Conservation (phyloP, 2,888 invertebrate genomes). For the Cerastoderma edule region DNA sequence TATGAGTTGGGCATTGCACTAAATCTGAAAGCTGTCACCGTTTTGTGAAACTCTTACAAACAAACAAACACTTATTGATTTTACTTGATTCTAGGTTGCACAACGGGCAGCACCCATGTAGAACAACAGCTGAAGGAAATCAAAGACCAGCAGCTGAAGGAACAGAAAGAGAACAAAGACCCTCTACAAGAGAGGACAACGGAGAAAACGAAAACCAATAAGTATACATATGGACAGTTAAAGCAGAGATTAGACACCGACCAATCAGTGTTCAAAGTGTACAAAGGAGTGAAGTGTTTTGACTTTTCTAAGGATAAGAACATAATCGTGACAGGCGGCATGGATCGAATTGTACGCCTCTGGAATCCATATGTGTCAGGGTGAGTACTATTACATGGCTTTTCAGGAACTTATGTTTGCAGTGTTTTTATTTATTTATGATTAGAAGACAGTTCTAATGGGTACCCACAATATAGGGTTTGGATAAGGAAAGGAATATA, state of each 20-base stretch:
- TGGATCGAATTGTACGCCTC: constrained; percentile 83
- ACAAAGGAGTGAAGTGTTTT: constrained; percentile 84
- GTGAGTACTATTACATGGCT: too few relatives aligned
- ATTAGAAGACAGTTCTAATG: too few relatives aligned
- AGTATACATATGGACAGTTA: constrained; percentile 69
- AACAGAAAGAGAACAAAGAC: constrained; percentile 61
- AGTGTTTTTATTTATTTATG: too few relatives aligned
- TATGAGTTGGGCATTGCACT: too few relatives aligned
- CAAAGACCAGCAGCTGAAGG: constrained; percentile 69
- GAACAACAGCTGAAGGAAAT: constrained; percentile 81
- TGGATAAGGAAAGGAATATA: too few relatives aligned
- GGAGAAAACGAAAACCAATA: constrained; percentile 65
- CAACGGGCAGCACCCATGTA: constrained; percentile 82
- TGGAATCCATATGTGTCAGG: constrained; percentile 84
- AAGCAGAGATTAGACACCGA: constrained; percentile 80
- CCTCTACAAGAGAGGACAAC: constrained; percentile 22
- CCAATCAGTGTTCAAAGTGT: constrained; percentile 82
- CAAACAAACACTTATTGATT: too few relatives aligned
- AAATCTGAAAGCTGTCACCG: too few relatives aligned
- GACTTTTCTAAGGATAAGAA: constrained; percentile 83
- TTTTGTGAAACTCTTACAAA: too few relatives aligned
- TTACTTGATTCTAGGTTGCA: constrained; percentile 76
- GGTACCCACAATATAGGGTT: too few relatives aligned
- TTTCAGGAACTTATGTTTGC: too few relatives aligned
- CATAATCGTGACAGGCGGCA: constrained; percentile 83